Evolutionary conservation across 1,140 invertebrate species (phyloP), one percentile per base, ranked within the genome.

Genomic region (Seison nebaliae): DNA sequence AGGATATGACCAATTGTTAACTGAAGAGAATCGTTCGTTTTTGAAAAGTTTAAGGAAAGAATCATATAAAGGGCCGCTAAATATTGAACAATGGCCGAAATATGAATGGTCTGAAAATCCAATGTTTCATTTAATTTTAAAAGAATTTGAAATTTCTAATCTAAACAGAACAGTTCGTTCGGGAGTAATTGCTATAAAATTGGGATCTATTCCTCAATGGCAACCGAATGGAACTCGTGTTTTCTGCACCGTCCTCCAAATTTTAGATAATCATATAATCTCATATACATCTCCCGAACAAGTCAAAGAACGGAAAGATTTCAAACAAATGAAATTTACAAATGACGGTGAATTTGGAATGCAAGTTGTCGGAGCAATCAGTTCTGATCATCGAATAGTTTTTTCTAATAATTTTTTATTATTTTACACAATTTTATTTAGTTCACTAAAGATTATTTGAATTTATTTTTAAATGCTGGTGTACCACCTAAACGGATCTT

Each of bases 231-330:
- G 84, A 1, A 67, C 67, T 49, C 71, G 66, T 63, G 56, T 81
- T 36, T 46, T 60, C 1, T 70, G 74, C 2, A 88, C 83, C 11
- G 51, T 91, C 42, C 53, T 91, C 37, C 81, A 91, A 63, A 76
- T 80, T 12, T 59, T 76, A 17, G 86, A 94, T 53, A 93, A 93
- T 60, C 83, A 93, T 66, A 79, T 93, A 3, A 70, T 94, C 30
- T 74, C 72, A 50, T 91, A 86, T 56, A 72, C 70, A 42, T 68
- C 77, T 12, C 78, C 83, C 9, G 74, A 78, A 53, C 12, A 30
- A 17, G 15, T 42, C 5, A 35, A 62, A 74, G 49, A 76, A 68
- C 52, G 50, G 32, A 11, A 51, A 38, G 45, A 48, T 21, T 46
- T 51, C 58, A 48, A 56, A 59, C 55, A 54, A 51, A 40, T 66